Conservation (phyloP, 2,113 vertebrate species). For the Sander lucioperca region DNA sequence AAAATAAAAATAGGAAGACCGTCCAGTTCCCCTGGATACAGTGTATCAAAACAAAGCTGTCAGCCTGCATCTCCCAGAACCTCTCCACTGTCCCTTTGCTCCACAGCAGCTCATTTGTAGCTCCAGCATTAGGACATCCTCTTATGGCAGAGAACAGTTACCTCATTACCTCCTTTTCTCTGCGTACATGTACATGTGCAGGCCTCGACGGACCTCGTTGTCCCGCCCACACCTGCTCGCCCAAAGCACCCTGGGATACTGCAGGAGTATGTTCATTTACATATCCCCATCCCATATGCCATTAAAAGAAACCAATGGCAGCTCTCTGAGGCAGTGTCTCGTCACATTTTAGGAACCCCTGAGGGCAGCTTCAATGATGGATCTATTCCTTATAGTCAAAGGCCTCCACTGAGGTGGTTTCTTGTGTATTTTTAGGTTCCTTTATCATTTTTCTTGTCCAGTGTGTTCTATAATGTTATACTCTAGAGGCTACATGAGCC, state of each 20-base stretch:
- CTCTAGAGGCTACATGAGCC: conserved; percentile 7
- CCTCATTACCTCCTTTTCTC: conserved; percentile 76
- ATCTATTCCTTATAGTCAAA: conserved; percentile 60
- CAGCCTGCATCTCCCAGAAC: conserved; percentile 12
- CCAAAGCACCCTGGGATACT: conserved; percentile 56
- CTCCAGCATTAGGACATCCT: conserved; percentile 59
- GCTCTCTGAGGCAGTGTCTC: conserved; percentile 41
- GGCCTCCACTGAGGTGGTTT: conserved; percentile 38
- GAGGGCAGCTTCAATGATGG: conserved; percentile 61
- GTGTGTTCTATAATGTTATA: conserved; percentile 24
- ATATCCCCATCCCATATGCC: conserved; percentile 62
- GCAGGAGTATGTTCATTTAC: conserved; percentile 63
- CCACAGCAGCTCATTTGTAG: conserved; percentile 71
- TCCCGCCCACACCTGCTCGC: conserved; percentile 63
- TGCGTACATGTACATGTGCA: conserved; percentile 5
- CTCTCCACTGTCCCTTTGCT: conserved; percentile 23
- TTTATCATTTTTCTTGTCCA: conserved; percentile 44
- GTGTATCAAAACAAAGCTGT: conserved; percentile 57
- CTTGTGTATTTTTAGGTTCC: conserved; percentile 44
- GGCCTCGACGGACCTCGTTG: conserved; percentile 53
- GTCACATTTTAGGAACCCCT: conserved; percentile 32
- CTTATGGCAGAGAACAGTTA: conserved; percentile 57
- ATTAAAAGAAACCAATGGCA: conserved; percentile 55
- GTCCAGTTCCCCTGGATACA: conserved; percentile 34
- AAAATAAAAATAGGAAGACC: conserved; percentile 41